Evolutionary conservation across 2,113 vertebrate genomes (phyloP).

Genomic region (Psilopsiagon aymara): DNA sequence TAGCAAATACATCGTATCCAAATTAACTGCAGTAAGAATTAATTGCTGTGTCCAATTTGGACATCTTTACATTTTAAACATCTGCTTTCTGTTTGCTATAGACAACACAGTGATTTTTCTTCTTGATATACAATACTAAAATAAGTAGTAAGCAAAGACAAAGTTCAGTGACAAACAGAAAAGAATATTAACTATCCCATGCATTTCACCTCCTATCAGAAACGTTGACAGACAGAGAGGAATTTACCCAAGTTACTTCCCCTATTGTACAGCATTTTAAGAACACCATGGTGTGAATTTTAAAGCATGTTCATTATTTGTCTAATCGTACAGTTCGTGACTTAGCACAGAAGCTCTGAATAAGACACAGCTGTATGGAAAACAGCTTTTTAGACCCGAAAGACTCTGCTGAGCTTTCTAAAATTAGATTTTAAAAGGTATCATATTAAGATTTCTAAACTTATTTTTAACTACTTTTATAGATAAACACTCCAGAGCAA

Average conservation of each 20-base stretch:
- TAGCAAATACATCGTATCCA: neutral
- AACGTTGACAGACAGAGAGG: neutral
- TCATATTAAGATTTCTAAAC: neutral
- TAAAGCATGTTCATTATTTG: neutral
- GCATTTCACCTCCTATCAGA: neutral
- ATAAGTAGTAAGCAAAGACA: neutral
- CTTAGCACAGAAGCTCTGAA: neutral
- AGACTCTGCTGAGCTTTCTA: neutral
- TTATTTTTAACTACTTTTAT: neutral
- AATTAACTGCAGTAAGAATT: constrained; percentile 9
- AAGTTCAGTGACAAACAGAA: neutral
- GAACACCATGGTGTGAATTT: neutral
- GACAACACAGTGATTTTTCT: neutral
- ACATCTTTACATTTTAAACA: constrained; percentile 5
- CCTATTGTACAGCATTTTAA: neutral
- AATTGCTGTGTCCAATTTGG: neutral
- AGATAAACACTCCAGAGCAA: neutral
- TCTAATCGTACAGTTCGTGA: fast-evolving
- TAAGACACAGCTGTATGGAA: neutral
- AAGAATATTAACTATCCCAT: neutral
- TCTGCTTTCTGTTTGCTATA: neutral
- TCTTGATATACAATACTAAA: neutral
- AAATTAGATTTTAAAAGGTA: neutral
- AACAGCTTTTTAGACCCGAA: neutral
- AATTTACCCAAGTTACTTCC: neutral